phyloP scores from a whole-genome alignment of 2,797 vertebrate genomes.

The Coccyzus lansbergi region DNA sequence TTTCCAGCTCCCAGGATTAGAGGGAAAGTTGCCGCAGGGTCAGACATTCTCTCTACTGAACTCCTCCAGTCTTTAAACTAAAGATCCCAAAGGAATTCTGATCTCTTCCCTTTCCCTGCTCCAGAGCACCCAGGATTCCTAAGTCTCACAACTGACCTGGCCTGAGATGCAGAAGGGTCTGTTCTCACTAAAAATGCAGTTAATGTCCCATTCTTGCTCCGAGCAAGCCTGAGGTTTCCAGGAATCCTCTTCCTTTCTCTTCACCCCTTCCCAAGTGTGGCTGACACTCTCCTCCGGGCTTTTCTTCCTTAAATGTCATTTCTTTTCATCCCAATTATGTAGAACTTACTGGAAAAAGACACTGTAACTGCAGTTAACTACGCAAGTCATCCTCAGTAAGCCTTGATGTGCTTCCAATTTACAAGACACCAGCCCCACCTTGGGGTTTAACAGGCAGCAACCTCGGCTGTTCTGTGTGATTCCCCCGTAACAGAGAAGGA shows the following conservation, averaged over 20 bases:
- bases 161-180: neutral
- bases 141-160: neutral
- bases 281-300: neutral
- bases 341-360: neutral
- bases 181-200: neutral
- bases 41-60: neutral
- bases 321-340: neutral
- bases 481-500: neutral
- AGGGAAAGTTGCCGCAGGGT: neutral
- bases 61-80: neutral
- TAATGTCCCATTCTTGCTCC: neutral
- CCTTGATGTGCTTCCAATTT: neutral
- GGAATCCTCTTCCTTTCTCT: neutral
- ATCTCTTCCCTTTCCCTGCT: neutral
- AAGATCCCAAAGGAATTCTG: neutral
- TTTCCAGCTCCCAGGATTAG: neutral
- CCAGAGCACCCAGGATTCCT: neutral
- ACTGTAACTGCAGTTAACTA: neutral
- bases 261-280: neutral
- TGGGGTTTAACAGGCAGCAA: neutral
- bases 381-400: neutral
- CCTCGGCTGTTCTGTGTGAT: neutral
- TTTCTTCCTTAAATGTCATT: neutral
- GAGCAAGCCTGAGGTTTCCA: neutral
- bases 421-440: neutral